Base-by-base conservation (phyloP, 2,888 invertebrate genomes). In the Agrypnus murinus region DNA sequence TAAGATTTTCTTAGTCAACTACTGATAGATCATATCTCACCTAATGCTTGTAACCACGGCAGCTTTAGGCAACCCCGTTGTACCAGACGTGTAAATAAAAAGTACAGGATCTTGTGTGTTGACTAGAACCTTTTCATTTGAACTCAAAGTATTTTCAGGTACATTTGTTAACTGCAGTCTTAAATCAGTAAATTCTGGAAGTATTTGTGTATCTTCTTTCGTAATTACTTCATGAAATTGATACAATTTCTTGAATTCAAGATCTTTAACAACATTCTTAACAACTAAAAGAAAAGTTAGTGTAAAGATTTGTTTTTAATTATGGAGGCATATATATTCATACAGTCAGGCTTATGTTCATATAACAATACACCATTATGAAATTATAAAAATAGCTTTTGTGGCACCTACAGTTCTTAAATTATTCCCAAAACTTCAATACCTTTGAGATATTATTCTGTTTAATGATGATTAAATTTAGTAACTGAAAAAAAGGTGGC, bases 41-140 rank as follows among this genome's bases (percentile, higher is more conserved):
- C 93, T 91, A 53, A 93, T 91, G 85, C 98, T 93, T 36, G 93
- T 95, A 79, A 99, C 93, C 60, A 97, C 93, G 19, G 98, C 99
- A 34, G 98, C 98, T 83, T 98, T 99, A 0, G 98, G 98, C 87
- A 98, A 87, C 8, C 99, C 99, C 0, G 99, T 99, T 6, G 98
- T 98, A 4, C 98, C 97, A 6, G 96, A 96, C 0, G 99, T 99
- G 84, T 95, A 98, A 78, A 98, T 95, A 83, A 95, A 97, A 57
- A 96, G 88, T 65, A 97, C 86, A 19, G 53, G 34, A 43, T 67
- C 60, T 4, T 0, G 7, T 1, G 2, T 17, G 15, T 34, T 8
- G 1, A 10, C 15, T 34, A 45, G 9, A n/a, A 9, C 55, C 43
- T 38, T 15, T 12, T 45, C 15, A n/a, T 5, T 0, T 1, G 40